A percentile compares a stretch with the other conserved stretches of the same genome.
Conservation (phyloP, 2,113 vertebrate genomes). For the Burhinus bistriatus region DNA sequence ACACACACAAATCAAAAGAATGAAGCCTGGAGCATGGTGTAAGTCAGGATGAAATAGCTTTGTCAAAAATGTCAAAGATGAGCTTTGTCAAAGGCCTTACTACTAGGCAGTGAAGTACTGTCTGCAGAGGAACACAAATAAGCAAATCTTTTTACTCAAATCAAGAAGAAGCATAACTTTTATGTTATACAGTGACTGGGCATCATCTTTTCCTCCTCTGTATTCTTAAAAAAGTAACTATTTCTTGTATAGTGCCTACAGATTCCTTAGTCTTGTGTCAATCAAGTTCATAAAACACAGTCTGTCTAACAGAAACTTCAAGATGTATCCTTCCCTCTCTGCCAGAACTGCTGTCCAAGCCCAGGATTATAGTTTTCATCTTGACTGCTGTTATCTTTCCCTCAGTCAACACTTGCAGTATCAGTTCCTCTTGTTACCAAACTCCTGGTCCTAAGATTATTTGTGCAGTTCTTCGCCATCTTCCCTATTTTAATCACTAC, state of each 20-base stretch:
- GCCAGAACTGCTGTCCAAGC: background rate
- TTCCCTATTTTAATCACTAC: background rate
- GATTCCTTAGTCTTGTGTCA: background rate
- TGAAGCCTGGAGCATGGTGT: background rate
- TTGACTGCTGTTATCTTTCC: background rate
- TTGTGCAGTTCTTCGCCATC: background rate
- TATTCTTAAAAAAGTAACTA: background rate
- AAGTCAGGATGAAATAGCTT: background rate
- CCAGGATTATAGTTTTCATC: background rate
- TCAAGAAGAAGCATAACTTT: background rate
- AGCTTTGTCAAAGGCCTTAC: background rate
- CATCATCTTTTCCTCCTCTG: background rate
- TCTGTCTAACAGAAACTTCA: background rate
- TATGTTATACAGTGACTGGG: background rate
- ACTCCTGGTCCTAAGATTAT: background rate
- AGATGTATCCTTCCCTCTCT: background rate
- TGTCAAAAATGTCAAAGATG: background rate
- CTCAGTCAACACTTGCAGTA: background rate
- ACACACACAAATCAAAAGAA: background rate
- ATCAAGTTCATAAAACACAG: background rate
- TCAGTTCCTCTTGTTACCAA: background rate
- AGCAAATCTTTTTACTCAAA: background rate
- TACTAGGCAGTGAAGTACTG: background rate
- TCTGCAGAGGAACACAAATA: background rate
- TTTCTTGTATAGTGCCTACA: background rate